Conservation (phyloP, 2,888 invertebrate species). For the Apodemia zela region DNA sequence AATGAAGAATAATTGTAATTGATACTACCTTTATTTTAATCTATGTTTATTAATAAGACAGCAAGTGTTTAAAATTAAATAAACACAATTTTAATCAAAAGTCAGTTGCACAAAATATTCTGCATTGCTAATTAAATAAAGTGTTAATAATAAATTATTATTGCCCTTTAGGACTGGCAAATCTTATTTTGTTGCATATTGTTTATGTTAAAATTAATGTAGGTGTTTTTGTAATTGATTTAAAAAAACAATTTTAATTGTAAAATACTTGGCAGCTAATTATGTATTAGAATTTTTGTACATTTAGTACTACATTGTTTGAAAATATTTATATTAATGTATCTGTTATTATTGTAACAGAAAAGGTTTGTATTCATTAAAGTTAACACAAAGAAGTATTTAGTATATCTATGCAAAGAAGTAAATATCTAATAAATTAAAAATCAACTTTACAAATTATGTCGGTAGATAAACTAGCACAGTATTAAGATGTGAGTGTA, state of each 20-base stretch:
- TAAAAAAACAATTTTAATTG: background rate
- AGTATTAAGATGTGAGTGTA: background rate
- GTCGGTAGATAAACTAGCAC: background rate
- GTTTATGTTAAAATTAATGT: slow-evolving; percentile 5
- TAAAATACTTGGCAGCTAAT: background rate
- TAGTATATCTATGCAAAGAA: too few relatives aligned
- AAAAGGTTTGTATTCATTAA: background rate
- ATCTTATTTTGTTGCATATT: background rate
- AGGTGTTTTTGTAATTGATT: slow-evolving; percentile 3
- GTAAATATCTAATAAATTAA: too few relatives aligned
- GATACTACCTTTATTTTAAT: background rate
- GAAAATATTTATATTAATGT: background rate
- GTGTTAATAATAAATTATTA: slow-evolving; percentile 5
- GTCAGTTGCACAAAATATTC: slow-evolving; percentile 11
- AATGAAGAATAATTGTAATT: too few relatives aligned
- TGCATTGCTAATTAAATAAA: background rate
- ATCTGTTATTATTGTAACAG: background rate
- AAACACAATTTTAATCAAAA: background rate
- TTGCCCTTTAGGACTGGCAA: background rate
- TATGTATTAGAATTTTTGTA: background rate
- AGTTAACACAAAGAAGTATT: background rate
- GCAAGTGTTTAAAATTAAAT: background rate
- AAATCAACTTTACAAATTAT: too few relatives aligned
- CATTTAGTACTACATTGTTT: slow-evolving; percentile 7
- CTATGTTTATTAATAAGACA: background rate